Percentiles rank a stretch among this genome's conserved stretches.
phyloP scores from a whole-genome alignment of 2,888 invertebrate genomes.

The Eupeodes luniger region DNA sequence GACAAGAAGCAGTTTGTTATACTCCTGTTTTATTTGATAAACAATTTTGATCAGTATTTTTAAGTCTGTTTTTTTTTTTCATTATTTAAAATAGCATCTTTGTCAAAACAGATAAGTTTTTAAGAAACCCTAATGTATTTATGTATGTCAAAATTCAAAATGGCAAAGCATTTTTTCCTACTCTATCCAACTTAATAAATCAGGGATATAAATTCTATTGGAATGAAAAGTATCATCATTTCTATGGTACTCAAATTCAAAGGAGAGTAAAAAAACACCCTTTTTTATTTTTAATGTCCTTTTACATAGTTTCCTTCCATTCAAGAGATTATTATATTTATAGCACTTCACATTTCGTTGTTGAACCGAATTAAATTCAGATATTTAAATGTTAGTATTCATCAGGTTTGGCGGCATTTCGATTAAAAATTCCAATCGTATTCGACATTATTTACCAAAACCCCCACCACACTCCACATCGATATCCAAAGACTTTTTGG shows the following conservation, averaged over 20 bases:
- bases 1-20: too few species aligned
- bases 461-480: conserved; percentile 36
- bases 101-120: too few species aligned
- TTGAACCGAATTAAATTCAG: conserved; percentile 61
- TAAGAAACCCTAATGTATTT: too few species aligned
- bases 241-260: not conserved
- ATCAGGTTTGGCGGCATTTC: conserved; percentile 70
- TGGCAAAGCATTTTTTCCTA: too few species aligned
- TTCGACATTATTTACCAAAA: conserved; percentile 72
- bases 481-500: conserved; percentile 44
- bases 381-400: conserved; percentile 65
- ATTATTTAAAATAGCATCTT: too few species aligned
- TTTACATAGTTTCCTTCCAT: not conserved
- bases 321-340: conserved; percentile 12
- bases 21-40: too few species aligned
- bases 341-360: not conserved
- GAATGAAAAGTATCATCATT: too few species aligned
- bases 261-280: not conserved
- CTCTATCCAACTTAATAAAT: too few species aligned
- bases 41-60: too few species aligned
- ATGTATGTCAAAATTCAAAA: too few species aligned
- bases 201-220: too few species aligned
- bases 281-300: conserved; percentile 9
- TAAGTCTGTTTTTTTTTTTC: too few species aligned
- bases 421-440: conserved; percentile 76